Conservation (phyloP, 2,888 invertebrate species). For the Drosophila antonietae region DNA sequence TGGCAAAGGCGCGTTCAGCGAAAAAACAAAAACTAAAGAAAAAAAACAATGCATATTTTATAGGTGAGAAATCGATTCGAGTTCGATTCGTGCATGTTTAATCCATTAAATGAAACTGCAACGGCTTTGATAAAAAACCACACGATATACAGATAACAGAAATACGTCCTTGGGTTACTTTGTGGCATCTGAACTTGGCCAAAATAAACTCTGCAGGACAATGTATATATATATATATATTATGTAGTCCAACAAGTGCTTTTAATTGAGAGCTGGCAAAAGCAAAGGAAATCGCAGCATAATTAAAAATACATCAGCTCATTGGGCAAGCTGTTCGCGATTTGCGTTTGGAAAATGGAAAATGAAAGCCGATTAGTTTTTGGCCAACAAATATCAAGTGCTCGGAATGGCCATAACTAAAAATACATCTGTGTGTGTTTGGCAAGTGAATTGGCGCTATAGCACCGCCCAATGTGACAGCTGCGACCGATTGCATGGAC, state of each 20-base stretch:
- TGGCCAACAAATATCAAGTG: constrained; percentile 38
- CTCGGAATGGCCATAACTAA: constrained; percentile 74
- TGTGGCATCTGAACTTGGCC: constrained; percentile 31
- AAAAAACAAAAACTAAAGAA: constrained; percentile 5
- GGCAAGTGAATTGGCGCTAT: constrained; percentile 65
- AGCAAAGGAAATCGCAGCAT: constrained; percentile 20
- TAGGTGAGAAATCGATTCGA: constrained; percentile 65
- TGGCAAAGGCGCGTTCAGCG: constrained; percentile 58
- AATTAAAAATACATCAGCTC: constrained; percentile 71
- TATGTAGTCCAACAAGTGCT: constrained; percentile 13
- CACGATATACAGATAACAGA: constrained; percentile 62
- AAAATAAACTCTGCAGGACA: constrained; percentile 27
- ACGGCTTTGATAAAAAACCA: constrained; percentile 49
- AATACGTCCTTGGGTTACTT: constrained; percentile 56
- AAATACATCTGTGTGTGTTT: constrained; percentile 62
- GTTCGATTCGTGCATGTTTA: constrained; percentile 57
- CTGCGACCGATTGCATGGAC: constrained; percentile 53
- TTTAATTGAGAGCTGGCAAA: constrained; percentile 43
- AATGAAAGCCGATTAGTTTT: constrained; percentile 43
- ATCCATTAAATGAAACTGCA: constrained; percentile 60
- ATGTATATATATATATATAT: not conserved
- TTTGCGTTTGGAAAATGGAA: constrained; percentile 36
- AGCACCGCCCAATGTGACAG: constrained; percentile 44
- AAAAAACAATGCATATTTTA: constrained; percentile 68
- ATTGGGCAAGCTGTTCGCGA: constrained; percentile 38